phyloP scores from a whole-genome alignment of 2,888 invertebrate genomes.

The Amphipyra tragopoginis region DNA sequence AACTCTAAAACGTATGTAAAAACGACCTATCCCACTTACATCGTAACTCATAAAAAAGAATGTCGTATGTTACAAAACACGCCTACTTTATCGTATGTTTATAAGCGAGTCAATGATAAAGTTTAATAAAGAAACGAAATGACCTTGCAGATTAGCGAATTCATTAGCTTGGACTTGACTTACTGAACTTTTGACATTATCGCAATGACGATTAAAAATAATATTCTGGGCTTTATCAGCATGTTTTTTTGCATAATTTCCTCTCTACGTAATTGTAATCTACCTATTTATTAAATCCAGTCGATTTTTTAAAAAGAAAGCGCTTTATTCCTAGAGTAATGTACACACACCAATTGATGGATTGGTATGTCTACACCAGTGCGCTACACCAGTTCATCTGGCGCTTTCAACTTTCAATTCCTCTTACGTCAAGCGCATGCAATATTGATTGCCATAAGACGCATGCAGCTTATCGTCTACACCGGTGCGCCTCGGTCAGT shows the following conservation, averaged over 20 bases:
- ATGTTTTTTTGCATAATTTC: neutral
- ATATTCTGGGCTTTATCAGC: neutral
- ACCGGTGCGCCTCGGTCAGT: too few relatives aligned
- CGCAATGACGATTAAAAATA: conserved; percentile 8
- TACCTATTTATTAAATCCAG: too few relatives aligned
- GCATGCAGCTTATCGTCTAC: too few relatives aligned
- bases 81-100: conserved; percentile 5
- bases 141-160: conserved; percentile 49
- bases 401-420: too few relatives aligned
- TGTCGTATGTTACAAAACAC: conserved; percentile 20
- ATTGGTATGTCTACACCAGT: too few relatives aligned
- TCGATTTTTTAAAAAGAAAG: too few relatives aligned
- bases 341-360: too few relatives aligned
- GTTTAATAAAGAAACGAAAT: conserved; percentile 14
- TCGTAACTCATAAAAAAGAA: conserved; percentile 16
- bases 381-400: too few relatives aligned
- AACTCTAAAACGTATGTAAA: neutral
- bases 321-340: too few relatives aligned
- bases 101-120: neutral
- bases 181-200: conserved; percentile 48
- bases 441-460: too few relatives aligned
- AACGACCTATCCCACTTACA: conserved; percentile 34
- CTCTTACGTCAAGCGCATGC: too few relatives aligned
- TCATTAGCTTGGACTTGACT: conserved; percentile 46
- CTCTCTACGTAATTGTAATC: too few relatives aligned